These are phyloP conservation scores for Pseudomyrmex cubaensis DNA, from an alignment of 1,140 invertebrate genomes.

Conservation along the genomic window DNA sequence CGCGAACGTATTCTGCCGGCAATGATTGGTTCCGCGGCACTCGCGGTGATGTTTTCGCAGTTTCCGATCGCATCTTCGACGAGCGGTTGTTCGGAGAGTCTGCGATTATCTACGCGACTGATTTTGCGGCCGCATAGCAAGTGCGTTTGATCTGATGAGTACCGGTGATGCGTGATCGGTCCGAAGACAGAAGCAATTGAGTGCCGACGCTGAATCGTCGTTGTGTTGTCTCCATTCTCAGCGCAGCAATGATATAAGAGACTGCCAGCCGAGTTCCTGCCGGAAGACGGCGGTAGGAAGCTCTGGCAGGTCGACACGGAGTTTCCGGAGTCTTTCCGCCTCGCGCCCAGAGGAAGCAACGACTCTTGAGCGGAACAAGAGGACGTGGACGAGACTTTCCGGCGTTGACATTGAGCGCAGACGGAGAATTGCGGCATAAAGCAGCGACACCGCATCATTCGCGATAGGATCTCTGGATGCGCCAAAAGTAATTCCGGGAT, in stretches of 20 bases:
- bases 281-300: conserved; percentile 70
- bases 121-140: conserved; percentile 50
- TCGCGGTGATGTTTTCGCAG: conserved; percentile 1
- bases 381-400: conserved; percentile 65
- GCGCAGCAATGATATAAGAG: conserved; percentile 50
- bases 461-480: conserved; percentile 66
- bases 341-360: conserved; percentile 55
- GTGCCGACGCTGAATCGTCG: conserved; percentile 38
- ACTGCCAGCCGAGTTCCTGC: conserved; percentile 68
- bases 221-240: conserved; percentile 52
- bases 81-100: conserved; percentile 72
- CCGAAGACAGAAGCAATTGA: conserved; percentile 14
- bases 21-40: conserved; percentile 36
- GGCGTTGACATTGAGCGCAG: conserved; percentile 64
- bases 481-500: conserved; percentile 61
- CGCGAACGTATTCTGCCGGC: conserved; percentile 38
- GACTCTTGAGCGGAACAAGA: conserved; percentile 65
- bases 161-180: conserved; percentile 63
- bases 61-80: conserved; percentile 23
- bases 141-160: conserved; percentile 72
- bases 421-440: conserved; percentile 35
- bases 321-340: conserved; percentile 72
- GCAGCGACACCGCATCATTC: conserved; percentile 59
- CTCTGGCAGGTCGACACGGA: conserved; percentile 78
- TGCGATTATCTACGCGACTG: conserved; percentile 61